These are phyloP conservation scores for Nannobrachium achirus DNA, from an alignment of 2,113 vertebrate species.

Conservation along the genomic window DNA sequence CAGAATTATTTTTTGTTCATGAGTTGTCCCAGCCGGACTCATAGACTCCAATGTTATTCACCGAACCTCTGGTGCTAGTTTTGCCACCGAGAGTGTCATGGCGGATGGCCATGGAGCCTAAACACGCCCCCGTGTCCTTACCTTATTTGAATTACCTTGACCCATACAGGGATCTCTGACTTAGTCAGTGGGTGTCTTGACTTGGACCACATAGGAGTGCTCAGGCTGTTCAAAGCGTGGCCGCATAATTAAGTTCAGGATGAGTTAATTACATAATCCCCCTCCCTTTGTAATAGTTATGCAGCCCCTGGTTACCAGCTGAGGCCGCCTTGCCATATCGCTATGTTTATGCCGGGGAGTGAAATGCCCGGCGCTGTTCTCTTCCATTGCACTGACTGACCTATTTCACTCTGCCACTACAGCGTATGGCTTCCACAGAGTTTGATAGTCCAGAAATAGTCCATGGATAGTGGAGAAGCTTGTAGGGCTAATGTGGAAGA, in stretches of 20 bases:
- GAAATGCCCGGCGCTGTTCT: conserved; percentile 4
- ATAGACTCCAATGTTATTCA: too few relatives aligned
- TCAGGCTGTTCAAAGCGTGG: not conserved
- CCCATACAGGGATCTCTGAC: conserved; percentile 11
- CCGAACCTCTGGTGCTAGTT: too few relatives aligned
- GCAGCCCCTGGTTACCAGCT: conserved; percentile 21
- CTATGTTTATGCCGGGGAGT: conserved; percentile 8
- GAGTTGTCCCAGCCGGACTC: too few relatives aligned
- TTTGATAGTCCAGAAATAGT: not conserved
- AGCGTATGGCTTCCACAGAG: not conserved
- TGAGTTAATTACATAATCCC: conserved; percentile 17
- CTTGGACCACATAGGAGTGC: conserved; percentile 5
- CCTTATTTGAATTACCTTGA: too few relatives aligned
- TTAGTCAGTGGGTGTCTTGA: conserved; percentile 7
- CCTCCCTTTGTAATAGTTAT: not conserved
- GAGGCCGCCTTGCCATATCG: conserved; percentile 7
- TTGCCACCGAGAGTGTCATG: too few relatives aligned
- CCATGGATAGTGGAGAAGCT: conserved; percentile 1
- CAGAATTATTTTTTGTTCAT: too few relatives aligned
- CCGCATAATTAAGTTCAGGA: conserved; percentile 3
- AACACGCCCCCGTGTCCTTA: too few relatives aligned
- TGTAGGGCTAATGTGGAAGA: not conserved
- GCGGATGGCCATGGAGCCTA: too few relatives aligned
- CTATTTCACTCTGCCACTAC: not conserved
- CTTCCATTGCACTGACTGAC: conserved; percentile 7